Evolutionary conservation across 2,113 vertebrate species (phyloP).

Genomic region (Sphaerodactylus townsendi): DNA sequence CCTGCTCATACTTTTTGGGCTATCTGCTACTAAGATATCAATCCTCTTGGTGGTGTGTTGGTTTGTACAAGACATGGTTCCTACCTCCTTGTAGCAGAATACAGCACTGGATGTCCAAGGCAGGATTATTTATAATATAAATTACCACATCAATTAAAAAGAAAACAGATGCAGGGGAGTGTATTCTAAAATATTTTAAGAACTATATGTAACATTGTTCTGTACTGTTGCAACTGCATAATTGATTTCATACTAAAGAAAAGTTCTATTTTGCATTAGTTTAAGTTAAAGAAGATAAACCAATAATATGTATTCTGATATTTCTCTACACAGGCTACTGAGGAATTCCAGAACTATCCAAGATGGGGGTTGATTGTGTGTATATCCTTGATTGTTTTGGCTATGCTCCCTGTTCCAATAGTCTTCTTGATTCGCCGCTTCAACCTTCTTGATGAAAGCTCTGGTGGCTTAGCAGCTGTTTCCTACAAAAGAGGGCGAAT

Average conservation of each 20-base stretch:
- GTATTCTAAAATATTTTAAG: too few species aligned
- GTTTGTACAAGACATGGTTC: too few species aligned
- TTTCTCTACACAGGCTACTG: conserved; percentile 76
- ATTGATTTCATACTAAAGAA: too few species aligned
- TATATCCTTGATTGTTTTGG: conserved; percentile 84
- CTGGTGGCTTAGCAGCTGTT: conserved; percentile 81
- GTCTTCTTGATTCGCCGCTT: conserved; percentile 85
- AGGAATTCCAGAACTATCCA: conserved; percentile 84
- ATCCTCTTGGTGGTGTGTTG: too few species aligned
- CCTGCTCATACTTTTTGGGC: too few species aligned
- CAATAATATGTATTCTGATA: neutral
- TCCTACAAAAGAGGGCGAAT: conserved; percentile 93
- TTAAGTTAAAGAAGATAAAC: neutral
- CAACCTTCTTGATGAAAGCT: conserved; percentile 84
- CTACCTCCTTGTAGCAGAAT: too few species aligned
- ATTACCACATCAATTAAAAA: too few species aligned
- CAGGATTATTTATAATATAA: too few species aligned
- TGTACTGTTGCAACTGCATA: neutral
- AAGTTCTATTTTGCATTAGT: neutral
- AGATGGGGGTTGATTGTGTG: conserved; percentile 87
- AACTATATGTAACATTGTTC: too few species aligned
- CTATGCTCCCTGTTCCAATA: conserved; percentile 87
- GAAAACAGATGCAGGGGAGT: too few species aligned
- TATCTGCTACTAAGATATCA: too few species aligned
- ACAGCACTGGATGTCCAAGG: too few species aligned